Evolutionary conservation across 2,113 vertebrate species (phyloP).

Genomic region (Corythaeola cristata): DNA sequence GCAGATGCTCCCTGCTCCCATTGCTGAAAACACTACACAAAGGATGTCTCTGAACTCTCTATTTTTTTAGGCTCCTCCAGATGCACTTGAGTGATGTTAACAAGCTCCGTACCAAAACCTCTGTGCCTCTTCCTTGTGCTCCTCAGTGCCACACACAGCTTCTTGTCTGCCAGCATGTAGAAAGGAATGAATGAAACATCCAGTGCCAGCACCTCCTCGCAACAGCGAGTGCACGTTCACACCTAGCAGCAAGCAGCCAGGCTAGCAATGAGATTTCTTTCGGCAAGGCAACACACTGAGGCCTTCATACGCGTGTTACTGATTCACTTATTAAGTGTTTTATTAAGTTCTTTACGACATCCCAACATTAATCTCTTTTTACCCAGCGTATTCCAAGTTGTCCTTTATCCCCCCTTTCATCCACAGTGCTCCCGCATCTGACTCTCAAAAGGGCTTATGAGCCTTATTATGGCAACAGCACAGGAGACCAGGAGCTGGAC

Average conservation of each 20-base stretch:
- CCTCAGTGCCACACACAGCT: conserved; percentile 11
- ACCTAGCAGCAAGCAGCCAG: background rate
- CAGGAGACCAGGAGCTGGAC: background rate
- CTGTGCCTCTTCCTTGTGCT: background rate
- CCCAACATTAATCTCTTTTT: background rate
- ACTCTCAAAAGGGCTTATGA: background rate
- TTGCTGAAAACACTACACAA: background rate
- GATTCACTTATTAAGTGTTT: background rate
- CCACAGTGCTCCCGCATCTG: rapidly evolving
- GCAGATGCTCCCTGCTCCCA: background rate
- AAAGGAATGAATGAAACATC: background rate
- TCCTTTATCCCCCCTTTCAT: background rate
- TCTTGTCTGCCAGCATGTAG: background rate
- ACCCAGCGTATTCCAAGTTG: background rate
- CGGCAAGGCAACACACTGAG: background rate
- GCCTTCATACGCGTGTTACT: background rate
- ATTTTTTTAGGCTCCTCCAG: background rate
- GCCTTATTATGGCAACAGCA: rapidly evolving
- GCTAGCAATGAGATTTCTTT: background rate
- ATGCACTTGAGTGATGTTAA: background rate
- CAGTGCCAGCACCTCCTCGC: background rate
- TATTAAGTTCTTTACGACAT: background rate
- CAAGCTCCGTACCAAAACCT: background rate
- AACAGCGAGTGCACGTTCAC: rapidly evolving
- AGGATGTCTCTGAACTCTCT: background rate